Evolutionary conservation across 2,888 invertebrate species (phyloP).

Genomic region (Hyposoter dolosus): DNA sequence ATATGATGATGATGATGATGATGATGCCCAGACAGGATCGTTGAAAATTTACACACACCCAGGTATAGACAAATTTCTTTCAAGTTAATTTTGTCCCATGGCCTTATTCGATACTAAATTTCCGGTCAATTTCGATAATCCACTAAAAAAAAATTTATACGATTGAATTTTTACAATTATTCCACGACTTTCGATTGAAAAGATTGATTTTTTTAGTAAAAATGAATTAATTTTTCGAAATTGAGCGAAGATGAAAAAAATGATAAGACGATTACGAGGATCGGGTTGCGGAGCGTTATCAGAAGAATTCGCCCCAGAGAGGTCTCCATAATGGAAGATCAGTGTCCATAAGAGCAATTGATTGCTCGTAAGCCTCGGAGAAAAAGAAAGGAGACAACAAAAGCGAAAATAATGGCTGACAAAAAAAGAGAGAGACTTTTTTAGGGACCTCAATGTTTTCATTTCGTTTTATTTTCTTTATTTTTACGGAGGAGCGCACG

Average conservation of each 20-base stretch:
- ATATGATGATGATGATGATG: constrained; percentile 15
- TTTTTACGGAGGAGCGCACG: constrained; percentile 3
- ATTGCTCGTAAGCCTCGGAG: constrained; percentile 52
- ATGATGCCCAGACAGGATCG: background rate
- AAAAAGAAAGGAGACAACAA: constrained; percentile 22
- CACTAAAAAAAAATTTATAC: background rate
- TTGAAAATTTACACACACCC: background rate
- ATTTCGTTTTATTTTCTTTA: background rate
- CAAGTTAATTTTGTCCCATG: background rate
- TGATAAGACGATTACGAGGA: constrained; percentile 6
- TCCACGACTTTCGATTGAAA: background rate
- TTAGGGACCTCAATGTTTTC: constrained; percentile 20
- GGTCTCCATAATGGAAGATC: constrained; percentile 63
- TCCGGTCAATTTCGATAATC: background rate
- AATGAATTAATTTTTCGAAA: background rate
- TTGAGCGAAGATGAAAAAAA: background rate
- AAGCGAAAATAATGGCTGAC: constrained; percentile 48
- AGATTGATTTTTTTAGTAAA: background rate
- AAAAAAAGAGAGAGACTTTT: constrained; percentile 40
- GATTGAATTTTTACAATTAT: background rate
- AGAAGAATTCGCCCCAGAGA: constrained; percentile 47
- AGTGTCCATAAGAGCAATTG: constrained; percentile 62
- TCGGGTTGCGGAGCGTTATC: constrained; percentile 31
- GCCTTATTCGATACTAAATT: background rate
- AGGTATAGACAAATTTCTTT: background rate